Evolutionary conservation across 1,140 invertebrate genomes (phyloP).

Genomic region (Phocides pigmalion): DNA sequence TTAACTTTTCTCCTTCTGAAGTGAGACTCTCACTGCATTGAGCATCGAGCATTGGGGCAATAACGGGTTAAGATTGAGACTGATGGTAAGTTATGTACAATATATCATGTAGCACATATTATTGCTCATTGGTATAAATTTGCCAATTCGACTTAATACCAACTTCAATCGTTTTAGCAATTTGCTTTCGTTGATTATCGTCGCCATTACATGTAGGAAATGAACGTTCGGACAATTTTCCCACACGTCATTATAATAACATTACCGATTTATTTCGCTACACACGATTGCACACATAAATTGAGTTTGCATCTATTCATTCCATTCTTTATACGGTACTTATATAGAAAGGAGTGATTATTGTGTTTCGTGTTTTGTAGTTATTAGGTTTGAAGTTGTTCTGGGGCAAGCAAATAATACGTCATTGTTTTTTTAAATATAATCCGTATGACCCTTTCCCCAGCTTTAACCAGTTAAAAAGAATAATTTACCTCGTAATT

Average conservation of each 20-base stretch:
- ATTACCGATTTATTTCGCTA: conserved; percentile 56
- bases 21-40: too few species aligned
- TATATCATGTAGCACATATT: too few species aligned
- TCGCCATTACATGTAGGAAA: conserved; percentile 23
- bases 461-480: too few species aligned
- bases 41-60: too few species aligned
- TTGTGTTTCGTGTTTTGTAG: background rate
- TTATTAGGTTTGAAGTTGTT: background rate
- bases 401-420: too few species aligned
- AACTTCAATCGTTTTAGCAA: conserved; percentile 5
- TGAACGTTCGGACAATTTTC: conserved; percentile 30
- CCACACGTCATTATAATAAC: conserved; percentile 44
- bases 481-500: too few species aligned
- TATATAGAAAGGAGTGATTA: background rate
- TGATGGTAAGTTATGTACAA: too few species aligned
- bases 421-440: too few species aligned
- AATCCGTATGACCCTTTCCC: too few species aligned
- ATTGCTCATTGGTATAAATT: background rate
- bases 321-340: background rate
- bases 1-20: too few species aligned
- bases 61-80: too few species aligned
- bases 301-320: conserved; percentile 1
- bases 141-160: conserved; percentile 1
- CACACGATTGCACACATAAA: conserved; percentile 41
- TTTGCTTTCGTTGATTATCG: conserved; percentile 19